Percentiles rank a stretch among this genome's conserved stretches.
These are phyloP conservation scores for Prionchulus punctatus DNA, from an alignment of 2,888 invertebrate genomes.

Conservation along the genomic window DNA sequence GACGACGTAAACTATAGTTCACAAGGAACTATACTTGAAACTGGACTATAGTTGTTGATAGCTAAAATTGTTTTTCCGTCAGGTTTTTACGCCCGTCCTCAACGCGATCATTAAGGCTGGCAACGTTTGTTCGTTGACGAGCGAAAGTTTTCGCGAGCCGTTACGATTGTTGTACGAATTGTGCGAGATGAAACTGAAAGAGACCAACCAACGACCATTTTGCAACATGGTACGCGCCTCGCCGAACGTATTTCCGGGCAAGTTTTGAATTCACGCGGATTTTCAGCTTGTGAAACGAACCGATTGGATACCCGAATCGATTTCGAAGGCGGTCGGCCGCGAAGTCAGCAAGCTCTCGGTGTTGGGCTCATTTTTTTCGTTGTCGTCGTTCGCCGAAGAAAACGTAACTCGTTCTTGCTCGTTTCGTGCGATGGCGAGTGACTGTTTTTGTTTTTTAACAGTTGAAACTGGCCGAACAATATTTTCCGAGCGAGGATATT, in stretches of 20 bases:
- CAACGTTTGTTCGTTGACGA: conserved; percentile 51
- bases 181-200: conserved; percentile 55
- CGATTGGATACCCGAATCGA: conserved; percentile 55
- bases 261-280: conserved; percentile 5
- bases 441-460: conserved; percentile 15
- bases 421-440: neutral
- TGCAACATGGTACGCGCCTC: conserved; percentile 39
- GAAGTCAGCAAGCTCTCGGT: conserved; percentile 69
- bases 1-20: conserved; percentile 27
- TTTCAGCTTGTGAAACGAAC: conserved; percentile 35
- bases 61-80: neutral
- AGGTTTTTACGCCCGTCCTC: conserved; percentile 49
- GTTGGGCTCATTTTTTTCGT: conserved; percentile 74
- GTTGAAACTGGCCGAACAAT: conserved; percentile 56
- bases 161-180: conserved; percentile 59
- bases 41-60: neutral
- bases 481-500: conserved; percentile 40
- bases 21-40: too few species aligned
- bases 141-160: conserved; percentile 50
- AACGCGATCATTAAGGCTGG: conserved; percentile 53
- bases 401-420: conserved; percentile 41
- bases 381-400: conserved; percentile 83
- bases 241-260: neutral
- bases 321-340: conserved; percentile 60
- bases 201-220: conserved; percentile 55